Evolutionary conservation across 2,888 invertebrate genomes (phyloP).

Genomic region (Parapristionchus giblindavisi): DNA sequence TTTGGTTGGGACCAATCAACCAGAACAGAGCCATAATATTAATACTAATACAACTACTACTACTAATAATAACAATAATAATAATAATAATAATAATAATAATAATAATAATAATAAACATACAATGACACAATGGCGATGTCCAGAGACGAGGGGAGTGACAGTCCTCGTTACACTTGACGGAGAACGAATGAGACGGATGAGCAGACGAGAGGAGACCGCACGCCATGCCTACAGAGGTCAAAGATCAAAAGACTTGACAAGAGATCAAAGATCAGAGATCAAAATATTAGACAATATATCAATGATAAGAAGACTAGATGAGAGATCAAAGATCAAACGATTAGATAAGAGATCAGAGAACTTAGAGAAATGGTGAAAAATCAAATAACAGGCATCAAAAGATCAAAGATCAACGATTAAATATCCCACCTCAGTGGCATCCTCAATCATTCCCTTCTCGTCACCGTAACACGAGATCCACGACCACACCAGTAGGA

Average conservation of each 20-base stretch:
- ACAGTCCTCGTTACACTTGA: constrained; percentile 59
- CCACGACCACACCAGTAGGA: constrained; percentile 63
- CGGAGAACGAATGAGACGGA: constrained; percentile 60
- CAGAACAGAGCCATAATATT: too few relatives aligned
- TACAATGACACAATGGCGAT: constrained; percentile 49
- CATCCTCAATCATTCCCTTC: constrained; percentile 67
- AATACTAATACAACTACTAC: too few relatives aligned
- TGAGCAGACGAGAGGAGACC: constrained; percentile 37
- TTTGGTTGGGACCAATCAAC: too few relatives aligned
- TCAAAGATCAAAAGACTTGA: background rate
- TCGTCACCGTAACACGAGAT: constrained; percentile 67
- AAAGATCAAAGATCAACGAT: background rate
- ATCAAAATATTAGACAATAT: background rate
- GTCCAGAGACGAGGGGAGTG: constrained; percentile 62
- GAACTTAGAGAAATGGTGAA: too few relatives aligned
- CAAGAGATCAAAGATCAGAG: background rate
- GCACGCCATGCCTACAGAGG: constrained; percentile 34
- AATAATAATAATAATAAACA: background rate
- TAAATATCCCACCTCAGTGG: constrained; percentile 42
- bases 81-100: background rate
- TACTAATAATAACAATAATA: background rate
- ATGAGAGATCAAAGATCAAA: background rate
- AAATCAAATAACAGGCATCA: too few relatives aligned
- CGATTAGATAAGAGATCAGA: too few relatives aligned
- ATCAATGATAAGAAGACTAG: background rate